A percentile compares a stretch with the other conserved stretches of the same genome.
Evolutionary conservation across 2,113 vertebrate species (phyloP).

Genomic region (Clarias batrachus): DNA sequence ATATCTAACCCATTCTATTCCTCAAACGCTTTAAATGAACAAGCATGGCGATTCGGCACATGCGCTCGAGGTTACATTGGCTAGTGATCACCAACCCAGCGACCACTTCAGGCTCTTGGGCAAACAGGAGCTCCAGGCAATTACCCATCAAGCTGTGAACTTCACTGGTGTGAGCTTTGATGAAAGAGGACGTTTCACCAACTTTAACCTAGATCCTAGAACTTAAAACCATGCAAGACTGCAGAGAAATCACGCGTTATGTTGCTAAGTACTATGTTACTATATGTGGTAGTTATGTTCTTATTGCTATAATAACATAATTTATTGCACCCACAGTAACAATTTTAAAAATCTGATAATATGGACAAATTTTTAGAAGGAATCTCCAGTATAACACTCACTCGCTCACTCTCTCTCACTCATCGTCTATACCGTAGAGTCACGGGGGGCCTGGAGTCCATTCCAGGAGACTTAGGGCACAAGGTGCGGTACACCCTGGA

Average conservation of each 20-base stretch:
- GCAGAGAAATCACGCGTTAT: not conserved
- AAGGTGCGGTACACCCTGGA: too few species aligned
- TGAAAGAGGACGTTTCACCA: not conserved
- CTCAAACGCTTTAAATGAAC: slow-evolving; percentile 4
- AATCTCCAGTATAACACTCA: not conserved
- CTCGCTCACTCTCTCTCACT: too few species aligned
- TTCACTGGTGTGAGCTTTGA: not conserved
- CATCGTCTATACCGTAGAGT: too few species aligned
- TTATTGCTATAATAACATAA: not conserved
- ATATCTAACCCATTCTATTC: not conserved
- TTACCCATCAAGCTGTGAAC: not conserved
- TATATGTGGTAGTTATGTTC: not conserved
- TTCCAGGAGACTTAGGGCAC: too few species aligned
- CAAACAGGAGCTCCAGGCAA: not conserved
- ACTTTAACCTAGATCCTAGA: not conserved
- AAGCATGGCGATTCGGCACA: not conserved
- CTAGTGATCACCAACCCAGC: not conserved
- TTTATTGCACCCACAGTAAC: not conserved
- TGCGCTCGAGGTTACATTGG: not conserved
- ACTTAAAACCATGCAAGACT: too few species aligned
- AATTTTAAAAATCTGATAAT: not conserved
- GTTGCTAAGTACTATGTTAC: too few species aligned
- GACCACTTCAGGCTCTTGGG: not conserved
- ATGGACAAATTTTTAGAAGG: not conserved
- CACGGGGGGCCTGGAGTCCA: too few species aligned